phyloP scores from a whole-genome alignment of 2,888 invertebrate genomes.

The Zaprionus bogoriensis region DNA sequence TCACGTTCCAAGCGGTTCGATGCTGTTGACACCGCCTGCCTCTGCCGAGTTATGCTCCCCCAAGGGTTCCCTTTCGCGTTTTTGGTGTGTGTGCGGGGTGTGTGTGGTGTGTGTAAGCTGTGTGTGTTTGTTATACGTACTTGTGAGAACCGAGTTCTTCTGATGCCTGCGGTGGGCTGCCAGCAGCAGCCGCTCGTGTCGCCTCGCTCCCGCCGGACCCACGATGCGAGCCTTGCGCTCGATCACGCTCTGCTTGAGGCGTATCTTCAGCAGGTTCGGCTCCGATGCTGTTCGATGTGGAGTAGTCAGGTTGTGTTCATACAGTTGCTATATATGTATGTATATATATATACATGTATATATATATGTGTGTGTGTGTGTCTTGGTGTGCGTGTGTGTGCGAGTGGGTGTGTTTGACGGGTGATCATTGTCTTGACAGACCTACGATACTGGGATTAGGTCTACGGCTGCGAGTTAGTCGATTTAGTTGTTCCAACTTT shows the following conservation, averaged over 20 bases:
- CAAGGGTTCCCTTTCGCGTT: not conserved
- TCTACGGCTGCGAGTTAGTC: conserved; percentile 4
- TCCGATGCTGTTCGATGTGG: conserved; percentile 90
- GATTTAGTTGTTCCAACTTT: conserved; percentile 13
- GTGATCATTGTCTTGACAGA: not conserved
- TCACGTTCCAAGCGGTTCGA: conserved; percentile 34
- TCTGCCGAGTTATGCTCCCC: conserved; percentile 6
- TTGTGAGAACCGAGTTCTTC: conserved; percentile 83
- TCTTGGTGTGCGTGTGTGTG: not conserved
- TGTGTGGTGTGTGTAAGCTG: conserved; percentile 16
- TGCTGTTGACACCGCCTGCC: conserved; percentile 33
- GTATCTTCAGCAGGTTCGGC: conserved; percentile 97
- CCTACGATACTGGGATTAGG: not conserved
- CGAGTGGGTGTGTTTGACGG: not conserved
- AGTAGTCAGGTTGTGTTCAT: conserved; percentile 22
- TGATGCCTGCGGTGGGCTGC: conserved; percentile 84
- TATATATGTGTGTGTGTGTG: not conserved
- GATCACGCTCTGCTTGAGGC: conserved; percentile 96
- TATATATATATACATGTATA: not conserved
- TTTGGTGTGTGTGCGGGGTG: conserved; percentile 14
- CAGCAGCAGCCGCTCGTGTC: conserved; percentile 90
- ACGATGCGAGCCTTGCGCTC: conserved; percentile 92
- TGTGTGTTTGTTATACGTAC: conserved; percentile 76
- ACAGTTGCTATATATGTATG: conserved; percentile 13
- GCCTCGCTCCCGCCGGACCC: conserved; percentile 93